Conservation (phyloP, 2,113 vertebrate genomes). For the Calidris pygmaea region DNA sequence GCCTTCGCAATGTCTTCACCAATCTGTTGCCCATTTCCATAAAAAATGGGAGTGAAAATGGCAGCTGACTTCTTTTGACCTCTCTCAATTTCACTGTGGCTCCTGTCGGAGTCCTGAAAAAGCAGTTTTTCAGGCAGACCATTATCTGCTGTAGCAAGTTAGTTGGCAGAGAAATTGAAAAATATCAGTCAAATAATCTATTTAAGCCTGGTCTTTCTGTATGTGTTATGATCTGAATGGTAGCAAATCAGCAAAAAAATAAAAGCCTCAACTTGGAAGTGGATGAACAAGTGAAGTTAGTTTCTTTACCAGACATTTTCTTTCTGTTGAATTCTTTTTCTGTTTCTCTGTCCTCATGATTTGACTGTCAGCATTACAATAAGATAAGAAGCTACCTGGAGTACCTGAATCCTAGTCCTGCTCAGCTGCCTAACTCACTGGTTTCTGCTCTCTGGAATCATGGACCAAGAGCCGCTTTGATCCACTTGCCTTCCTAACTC, state of each 20-base stretch:
- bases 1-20: slow-evolving; percentile 52
- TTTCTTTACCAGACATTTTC: neutral
- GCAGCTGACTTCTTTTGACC: slow-evolving; percentile 72
- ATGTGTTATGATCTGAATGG: neutral
- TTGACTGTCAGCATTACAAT: neutral
- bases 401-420: neutral
- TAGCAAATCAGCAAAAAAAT: neutral
- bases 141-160: slow-evolving; percentile 63
- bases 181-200: slow-evolving; percentile 48
- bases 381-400: neutral
- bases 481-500: neutral
- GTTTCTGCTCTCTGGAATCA: neutral
- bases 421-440: neutral
- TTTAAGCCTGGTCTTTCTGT: neutral
- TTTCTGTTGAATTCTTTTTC: neutral
- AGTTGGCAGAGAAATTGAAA: slow-evolving; percentile 68
- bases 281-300: neutral
- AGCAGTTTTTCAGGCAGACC: slow-evolving; percentile 63
- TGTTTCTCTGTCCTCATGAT: neutral
- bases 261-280: neutral
- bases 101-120: slow-evolving; percentile 58
- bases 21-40: slow-evolving; percentile 71
- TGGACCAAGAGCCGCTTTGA: neutral
- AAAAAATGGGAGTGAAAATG: slow-evolving; percentile 75
- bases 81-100: slow-evolving; percentile 61